A percentile compares a stretch with the other conserved stretches of the same genome.
These are phyloP conservation scores for Hyperoodon ampullatus DNA, from an alignment of 2,113 vertebrate species.

Conservation along the genomic window DNA sequence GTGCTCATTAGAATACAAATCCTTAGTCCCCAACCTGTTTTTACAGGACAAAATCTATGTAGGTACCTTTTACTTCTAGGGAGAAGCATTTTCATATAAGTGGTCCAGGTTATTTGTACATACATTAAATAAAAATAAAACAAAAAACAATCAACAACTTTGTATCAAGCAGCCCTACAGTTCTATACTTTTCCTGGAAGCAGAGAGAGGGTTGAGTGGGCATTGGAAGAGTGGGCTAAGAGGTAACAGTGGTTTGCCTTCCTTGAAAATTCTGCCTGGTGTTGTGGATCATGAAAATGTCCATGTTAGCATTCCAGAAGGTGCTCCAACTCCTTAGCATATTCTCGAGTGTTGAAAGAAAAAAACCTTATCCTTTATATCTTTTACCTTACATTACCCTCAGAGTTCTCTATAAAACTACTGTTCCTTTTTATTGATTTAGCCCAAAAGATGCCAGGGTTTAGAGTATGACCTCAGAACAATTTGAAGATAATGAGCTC, in stretches of 20 bases:
- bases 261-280: neutral
- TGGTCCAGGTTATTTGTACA: neutral
- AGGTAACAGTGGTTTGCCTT: neutral
- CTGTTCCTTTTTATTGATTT: neutral
- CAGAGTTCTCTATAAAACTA: neutral
- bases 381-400: neutral
- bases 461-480: neutral
- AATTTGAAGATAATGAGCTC: neutral
- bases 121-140: neutral
- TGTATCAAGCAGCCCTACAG: neutral
- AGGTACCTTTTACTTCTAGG: neutral
- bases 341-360: neutral
- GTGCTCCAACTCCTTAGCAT: neutral
- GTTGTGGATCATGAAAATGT: neutral
- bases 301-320: neutral
- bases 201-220: neutral
- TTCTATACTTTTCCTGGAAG: neutral
- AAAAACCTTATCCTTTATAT: neutral
- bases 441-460: neutral
- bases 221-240: neutral
- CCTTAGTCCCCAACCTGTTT: neutral
- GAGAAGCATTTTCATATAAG: neutral
- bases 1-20: neutral
- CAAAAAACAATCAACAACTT: neutral
- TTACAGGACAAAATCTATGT: neutral